Evolutionary conservation across 2,797 vertebrate species (phyloP).

Genomic region (Masticophis lateralis): DNA sequence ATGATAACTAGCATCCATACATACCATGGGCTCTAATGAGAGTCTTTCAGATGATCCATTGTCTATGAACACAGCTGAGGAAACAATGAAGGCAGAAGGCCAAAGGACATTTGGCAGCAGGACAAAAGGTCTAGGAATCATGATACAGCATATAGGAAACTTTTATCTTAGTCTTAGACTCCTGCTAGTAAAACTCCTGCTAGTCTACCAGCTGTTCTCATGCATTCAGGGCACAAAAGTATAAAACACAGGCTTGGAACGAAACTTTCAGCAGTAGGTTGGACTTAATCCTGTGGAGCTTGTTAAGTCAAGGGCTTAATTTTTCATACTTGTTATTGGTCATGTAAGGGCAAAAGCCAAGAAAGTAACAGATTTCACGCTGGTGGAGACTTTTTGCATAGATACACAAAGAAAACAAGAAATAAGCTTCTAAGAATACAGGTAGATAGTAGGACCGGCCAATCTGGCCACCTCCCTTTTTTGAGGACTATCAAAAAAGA

Average conservation of each 20-base stretch:
- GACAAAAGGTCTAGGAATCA: not conserved
- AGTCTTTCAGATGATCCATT: not conserved
- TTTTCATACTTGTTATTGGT: not conserved
- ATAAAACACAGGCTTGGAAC: not conserved
- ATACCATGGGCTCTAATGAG: not conserved
- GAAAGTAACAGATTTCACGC: not conserved
- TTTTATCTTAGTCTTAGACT: not conserved
- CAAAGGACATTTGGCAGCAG: not conserved
- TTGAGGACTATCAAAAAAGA: too few species aligned
- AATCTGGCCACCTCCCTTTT: not conserved
- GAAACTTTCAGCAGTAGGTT: not conserved
- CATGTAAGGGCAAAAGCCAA: not conserved
- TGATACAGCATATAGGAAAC: not conserved
- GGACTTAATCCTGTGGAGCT: not conserved
- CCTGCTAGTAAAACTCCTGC: not conserved
- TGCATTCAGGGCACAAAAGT: not conserved
- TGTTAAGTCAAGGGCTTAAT: not conserved
- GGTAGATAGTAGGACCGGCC: not conserved
- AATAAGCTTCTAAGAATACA: not conserved
- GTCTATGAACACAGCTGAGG: not conserved
- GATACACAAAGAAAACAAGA: not conserved
- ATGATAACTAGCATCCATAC: not conserved
- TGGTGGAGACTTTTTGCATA: not conserved
- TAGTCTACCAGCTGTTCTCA: not conserved
- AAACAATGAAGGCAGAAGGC: not conserved